Base-by-base conservation (phyloP, 2,888 invertebrate species). In the Tetranychus truncatus region DNA sequence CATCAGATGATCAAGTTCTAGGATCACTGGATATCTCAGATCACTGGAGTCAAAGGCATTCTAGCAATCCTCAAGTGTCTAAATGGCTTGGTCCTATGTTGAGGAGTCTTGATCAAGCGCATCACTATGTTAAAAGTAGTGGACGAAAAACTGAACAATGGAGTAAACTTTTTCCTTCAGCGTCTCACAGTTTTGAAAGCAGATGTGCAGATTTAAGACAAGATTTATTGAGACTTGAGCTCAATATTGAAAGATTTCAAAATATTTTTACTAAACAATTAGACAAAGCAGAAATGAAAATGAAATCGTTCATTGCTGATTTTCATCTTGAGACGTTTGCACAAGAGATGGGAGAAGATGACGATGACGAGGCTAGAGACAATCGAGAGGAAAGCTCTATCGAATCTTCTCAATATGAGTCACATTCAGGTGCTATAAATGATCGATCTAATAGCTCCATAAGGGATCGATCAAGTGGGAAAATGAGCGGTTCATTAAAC, bases 201-300 rank as follows among this genome's bases (percentile, higher is more conserved):
- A 45, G 73, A 9, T 46, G 55, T 66, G 8, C 20, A 44, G 55
- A 73, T 9, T n/a, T 73, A 46, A 46, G 44, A 45, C 20, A 66
- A 55, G 46, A 73, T 66, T 20, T 73, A 8, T 8, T 46, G 20
- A 73, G 44, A 7, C 65, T 73, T n/a, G 73, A 73, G 20, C 34
- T 73, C n/a, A 73, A 55, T 21, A 21, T 73, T 21, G 73, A 73
- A 46, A 45, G 73, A 34, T 73, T 73, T 21, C 15, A 73, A 46
- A 73, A 73, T 34, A 55, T 66, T 11, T 24, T 73, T n/a, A 34
- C n/a, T 18, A 73, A 73, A 73, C 44, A 73, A 21, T 6, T 73
- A 1, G 46, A 73, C 15, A 15, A 8, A 21, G 21, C 44, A 9
- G 46, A 55, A 73, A 55, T n/a, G n/a, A 73, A 73, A 34, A 21